Percentiles rank a stretch among this genome's conserved stretches.
Evolutionary conservation across 2,888 invertebrate species (phyloP).

Genomic region (Acrobasis consociella): DNA sequence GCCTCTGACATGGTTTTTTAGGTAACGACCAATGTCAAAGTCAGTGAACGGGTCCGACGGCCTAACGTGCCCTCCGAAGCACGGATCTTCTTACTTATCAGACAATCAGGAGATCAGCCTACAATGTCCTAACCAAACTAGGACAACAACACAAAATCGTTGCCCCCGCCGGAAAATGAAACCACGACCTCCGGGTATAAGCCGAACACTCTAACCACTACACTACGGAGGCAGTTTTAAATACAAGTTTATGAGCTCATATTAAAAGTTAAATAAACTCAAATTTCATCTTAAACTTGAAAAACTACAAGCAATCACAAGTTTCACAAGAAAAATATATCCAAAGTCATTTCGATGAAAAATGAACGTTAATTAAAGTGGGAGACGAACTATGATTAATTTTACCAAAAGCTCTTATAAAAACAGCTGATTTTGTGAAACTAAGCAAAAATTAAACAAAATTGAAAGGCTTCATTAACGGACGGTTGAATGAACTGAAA

Average conservation of each 20-base stretch:
- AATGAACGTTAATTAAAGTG: neutral
- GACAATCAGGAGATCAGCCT: no score
- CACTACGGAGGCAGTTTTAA: no score
- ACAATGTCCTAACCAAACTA: no score
- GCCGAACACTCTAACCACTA: no score
- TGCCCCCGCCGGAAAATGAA: no score
- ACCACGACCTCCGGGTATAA: no score
- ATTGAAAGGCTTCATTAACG: conserved; percentile 7
- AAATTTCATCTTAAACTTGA: neutral
- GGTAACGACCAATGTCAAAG: no score
- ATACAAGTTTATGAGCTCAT: neutral
- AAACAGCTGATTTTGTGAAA: conserved; percentile 8
- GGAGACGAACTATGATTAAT: neutral
- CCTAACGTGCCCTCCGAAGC: no score
- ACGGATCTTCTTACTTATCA: no score
- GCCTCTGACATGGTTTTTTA: no score
- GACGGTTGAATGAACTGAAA: neutral
- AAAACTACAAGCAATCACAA: neutral
- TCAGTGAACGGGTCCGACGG: no score
- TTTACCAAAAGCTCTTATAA: neutral
- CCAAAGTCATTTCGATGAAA: neutral
- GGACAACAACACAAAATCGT: no score
- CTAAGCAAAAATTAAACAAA: conserved; percentile 10
- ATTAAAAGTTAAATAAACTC: neutral
- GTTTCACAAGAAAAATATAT: neutral